Evolutionary conservation across 2,113 vertebrate species (phyloP), one percentile per base, ranked within the genome.

Genomic region (Chionomys nivalis): DNA sequence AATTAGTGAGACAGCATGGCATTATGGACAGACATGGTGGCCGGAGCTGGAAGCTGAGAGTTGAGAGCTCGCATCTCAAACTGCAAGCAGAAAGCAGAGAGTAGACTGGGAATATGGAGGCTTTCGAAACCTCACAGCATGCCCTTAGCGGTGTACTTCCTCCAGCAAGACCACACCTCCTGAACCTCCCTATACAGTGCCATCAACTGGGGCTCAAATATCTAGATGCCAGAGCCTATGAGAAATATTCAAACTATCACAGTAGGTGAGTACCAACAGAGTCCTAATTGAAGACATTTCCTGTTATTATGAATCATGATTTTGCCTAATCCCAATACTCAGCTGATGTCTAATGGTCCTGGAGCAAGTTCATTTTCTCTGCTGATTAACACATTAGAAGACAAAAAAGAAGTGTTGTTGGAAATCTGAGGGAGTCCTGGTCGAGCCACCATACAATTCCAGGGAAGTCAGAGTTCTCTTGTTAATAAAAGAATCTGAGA

Each of bases 301-400:
- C n/a, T 77, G 21, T 90, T 75, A 78, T 88, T 96, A 31, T 95
- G 79, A 90, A 33, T 92, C 42, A 78, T 68, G 36, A 75, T 91
- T 94, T 94, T 83, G 19, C 55, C 61, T 96, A 61, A n/a, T 90
- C 23, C 33, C 68, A 85, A 70, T 85, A 85, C 61, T 77, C 39
- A 95, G 88, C 24, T 63, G 39, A 91, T 39, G 44, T 87, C 63
- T 70, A 49, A 7, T 68, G 31, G 21, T 72, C 17, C 66, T 70
- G 63, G 19, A 87, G 17, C 19, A 47, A 68, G 63, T 68, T 87
- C 42, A 31, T 24, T 49, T 68, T 68, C 83, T 87, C 63, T 87
- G 63, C 42, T 36, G 39, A 68, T 68, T 47, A 36, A 85, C 58
- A 44, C 39, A 65, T 85, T 85, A 65, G 31, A 85, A 31, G 16